Conservation (phyloP, 2,888 invertebrate species). For the Leptopilina syphax region DNA sequence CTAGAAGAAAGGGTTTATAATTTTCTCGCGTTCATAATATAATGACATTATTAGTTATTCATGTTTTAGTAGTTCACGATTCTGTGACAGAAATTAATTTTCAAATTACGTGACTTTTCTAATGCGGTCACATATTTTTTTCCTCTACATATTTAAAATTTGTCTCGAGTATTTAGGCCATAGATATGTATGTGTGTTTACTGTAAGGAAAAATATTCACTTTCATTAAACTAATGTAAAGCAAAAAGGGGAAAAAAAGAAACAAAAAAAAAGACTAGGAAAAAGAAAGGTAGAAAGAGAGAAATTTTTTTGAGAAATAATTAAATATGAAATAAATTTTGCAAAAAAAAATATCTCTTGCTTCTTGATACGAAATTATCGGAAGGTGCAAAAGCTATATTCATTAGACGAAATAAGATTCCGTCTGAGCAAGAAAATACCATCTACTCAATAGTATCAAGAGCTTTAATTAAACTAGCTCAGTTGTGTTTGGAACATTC, state of each 20-base stretch:
- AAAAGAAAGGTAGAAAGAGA: too few species aligned
- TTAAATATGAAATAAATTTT: background rate
- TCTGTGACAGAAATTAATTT: slow-evolving; percentile 18
- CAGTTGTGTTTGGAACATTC: slow-evolving; percentile 24
- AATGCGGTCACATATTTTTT: background rate
- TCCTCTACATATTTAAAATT: background rate
- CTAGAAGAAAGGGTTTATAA: slow-evolving; percentile 10
- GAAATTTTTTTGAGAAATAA: background rate
- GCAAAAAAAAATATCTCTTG: too few species aligned
- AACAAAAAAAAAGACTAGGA: too few species aligned
- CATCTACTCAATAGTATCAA: slow-evolving; percentile 26
- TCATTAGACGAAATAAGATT: slow-evolving; percentile 23
- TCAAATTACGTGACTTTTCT: slow-evolving; percentile 7
- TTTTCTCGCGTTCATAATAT: background rate
- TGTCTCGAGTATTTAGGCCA: background rate
- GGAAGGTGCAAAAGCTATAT: background rate
- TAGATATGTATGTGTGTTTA: background rate
- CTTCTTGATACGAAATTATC: background rate
- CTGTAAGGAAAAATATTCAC: background rate
- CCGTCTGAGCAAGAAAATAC: slow-evolving; percentile 6
- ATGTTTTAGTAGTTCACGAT: background rate
- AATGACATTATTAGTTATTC: slow-evolving; percentile 16
- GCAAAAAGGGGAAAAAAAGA: too few species aligned
- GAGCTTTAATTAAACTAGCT: slow-evolving; percentile 38
- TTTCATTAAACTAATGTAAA: background rate